These are phyloP conservation scores for Tillus elongatus DNA, from an alignment of 2,888 invertebrate genomes.

Conservation along the genomic window DNA sequence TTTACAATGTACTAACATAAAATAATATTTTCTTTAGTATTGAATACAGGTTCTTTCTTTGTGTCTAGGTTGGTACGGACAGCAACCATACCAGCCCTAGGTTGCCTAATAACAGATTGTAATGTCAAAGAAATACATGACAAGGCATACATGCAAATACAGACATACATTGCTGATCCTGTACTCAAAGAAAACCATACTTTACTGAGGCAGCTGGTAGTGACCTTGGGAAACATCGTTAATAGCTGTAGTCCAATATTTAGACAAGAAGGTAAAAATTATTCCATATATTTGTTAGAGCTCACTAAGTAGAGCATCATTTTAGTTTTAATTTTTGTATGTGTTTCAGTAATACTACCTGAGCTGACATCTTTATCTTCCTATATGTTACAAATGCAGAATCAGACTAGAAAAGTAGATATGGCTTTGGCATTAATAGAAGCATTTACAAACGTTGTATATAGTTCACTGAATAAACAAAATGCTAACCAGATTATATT, in stretches of 20 bases:
- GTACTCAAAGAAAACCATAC: conserved; percentile 39
- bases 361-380: conserved; percentile 50
- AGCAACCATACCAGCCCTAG: conserved; percentile 54
- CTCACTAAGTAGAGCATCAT: no score
- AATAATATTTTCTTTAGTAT: no score
- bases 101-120: conserved; percentile 48
- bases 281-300: conserved; percentile 2
- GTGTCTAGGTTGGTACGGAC: conserved; percentile 52
- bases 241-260: conserved; percentile 51
- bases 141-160: conserved; percentile 47
- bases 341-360: conserved; percentile 51
- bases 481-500: conserved; percentile 42
- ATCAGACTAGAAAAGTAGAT: conserved; percentile 49
- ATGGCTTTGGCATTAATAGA: conserved; percentile 54
- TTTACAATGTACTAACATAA: no score
- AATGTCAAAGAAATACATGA: conserved; percentile 45
- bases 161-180: conserved; percentile 40
- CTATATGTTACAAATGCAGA: conserved; percentile 46
- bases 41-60: no score
- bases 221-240: conserved; percentile 52
- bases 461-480: conserved; percentile 45
- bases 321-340: no score
- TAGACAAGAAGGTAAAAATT: conserved; percentile 50
- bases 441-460: conserved; percentile 52
- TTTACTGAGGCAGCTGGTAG: conserved; percentile 50